These are phyloP conservation scores for Hoplias malabaricus DNA, from an alignment of 2,113 vertebrate genomes.

Conservation along the genomic window DNA sequence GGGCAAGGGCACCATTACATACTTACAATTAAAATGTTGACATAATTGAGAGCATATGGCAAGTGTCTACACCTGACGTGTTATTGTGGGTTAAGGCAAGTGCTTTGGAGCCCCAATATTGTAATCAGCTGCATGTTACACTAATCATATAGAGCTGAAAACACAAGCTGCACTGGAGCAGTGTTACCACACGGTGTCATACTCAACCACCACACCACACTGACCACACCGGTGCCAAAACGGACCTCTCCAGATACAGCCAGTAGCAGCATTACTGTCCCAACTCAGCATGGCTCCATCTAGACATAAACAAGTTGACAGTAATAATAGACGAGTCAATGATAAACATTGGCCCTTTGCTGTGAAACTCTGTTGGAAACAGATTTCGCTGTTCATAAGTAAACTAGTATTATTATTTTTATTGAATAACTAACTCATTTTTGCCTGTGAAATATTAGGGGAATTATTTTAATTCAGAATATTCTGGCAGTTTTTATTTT, in stretches of 20 bases:
- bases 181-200: slow-evolving; percentile 53
- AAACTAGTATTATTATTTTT: too few species aligned
- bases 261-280: not conserved
- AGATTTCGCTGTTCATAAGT: too few species aligned
- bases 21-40: not conserved
- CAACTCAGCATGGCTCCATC: not conserved
- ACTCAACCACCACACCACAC: slow-evolving; percentile 13
- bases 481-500: too few species aligned
- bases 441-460: too few species aligned
- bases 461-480: too few species aligned
- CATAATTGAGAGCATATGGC: not conserved
- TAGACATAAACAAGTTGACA: too few species aligned
- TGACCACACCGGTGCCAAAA: not conserved
- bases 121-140: not conserved
- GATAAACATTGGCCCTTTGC: too few species aligned
- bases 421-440: too few species aligned
- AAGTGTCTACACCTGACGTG: not conserved
- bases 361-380: too few species aligned
- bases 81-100: not conserved
- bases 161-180: slow-evolving; percentile 41
- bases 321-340: too few species aligned
- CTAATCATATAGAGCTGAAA: not conserved
- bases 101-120: not conserved
- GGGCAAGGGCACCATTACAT: not conserved
- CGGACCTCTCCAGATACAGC: too few species aligned